Base-by-base conservation (phyloP, 2,797 vertebrate genomes). In the Lateolabrax maculatus region DNA sequence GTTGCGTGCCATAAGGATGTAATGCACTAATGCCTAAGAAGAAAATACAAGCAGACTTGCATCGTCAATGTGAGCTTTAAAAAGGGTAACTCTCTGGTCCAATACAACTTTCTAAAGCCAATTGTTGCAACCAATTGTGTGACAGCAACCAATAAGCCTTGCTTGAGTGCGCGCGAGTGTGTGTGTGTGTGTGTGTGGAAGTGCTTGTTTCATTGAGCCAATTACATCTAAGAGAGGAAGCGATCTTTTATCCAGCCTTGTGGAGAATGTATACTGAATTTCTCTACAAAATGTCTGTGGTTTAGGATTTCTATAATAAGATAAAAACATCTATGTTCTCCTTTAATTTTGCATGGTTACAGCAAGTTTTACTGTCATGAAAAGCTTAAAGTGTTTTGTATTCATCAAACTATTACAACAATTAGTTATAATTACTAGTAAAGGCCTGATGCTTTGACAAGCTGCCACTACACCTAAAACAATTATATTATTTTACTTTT, bases 121-220 rank as follows among this genome's bases (percentile, higher is more conserved):
- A 65, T 15, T 37, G 19, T 39, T 60, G 29, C 46, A 73, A 67
- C 44, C 21, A 52, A 37, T 21, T 58, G 44, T 37, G 36, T 75
- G 52, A 66, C 51, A n/a, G 41, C 23, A 85, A 46, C 37, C 46
- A 69, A n/a, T 9, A 71, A 39, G 18, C 12, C 16, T 15, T 18
- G 46, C 31, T 29, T 31, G 4, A 23, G 55, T 15, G 44, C 23
- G 61, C 23, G 27, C 27, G 34, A 41, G n/a, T 36, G 44, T 31
- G 39, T 23, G 12, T 43, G 18, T 43, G 46, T 41, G 31, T 21
- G 29, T 48, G 11, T 31, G 15, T 46, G 58, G 2, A 25, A 36
- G 23, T 63, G 19, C 43, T 66, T 36, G 49, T 66, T 46, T 67
- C 46, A 77, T 70, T 64, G 74, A 75, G 61, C 60, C 52, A 73